These are phyloP conservation scores for Exocentrus adspersus DNA, from an alignment of 2,888 invertebrate genomes.

Conservation along the genomic window DNA sequence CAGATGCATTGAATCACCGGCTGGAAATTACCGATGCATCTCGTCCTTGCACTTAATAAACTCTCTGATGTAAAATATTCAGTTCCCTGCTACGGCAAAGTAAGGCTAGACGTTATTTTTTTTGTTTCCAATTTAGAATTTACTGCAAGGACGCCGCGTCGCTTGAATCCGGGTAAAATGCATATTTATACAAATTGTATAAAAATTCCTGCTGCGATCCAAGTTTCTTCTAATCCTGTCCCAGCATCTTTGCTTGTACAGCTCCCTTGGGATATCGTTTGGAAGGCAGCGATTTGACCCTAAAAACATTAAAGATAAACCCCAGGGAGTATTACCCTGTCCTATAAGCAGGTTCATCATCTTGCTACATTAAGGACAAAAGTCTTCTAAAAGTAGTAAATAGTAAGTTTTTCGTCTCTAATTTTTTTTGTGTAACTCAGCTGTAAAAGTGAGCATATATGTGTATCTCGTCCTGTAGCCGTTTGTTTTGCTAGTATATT, in stretches of 20 bases:
- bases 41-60: neutral
- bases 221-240: neutral
- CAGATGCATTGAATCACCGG: neutral
- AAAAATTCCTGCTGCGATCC: too few species aligned
- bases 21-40: neutral
- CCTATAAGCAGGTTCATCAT: too few species aligned
- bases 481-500: constrained; percentile 14
- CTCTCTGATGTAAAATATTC: neutral
- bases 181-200: too few species aligned
- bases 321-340: too few species aligned
- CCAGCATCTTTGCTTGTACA: neutral
- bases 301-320: neutral
- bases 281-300: neutral
- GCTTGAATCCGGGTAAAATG: too few species aligned
- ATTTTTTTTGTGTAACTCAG: too few species aligned
- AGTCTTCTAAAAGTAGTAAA: too few species aligned
- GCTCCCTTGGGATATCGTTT: neutral
- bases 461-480: neutral
- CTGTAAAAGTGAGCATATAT: constrained; percentile 14
- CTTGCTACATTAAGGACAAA: neutral
- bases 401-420: too few species aligned
- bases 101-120: too few species aligned
- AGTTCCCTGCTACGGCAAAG: too few species aligned
- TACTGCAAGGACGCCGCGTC: neutral
- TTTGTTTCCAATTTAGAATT: neutral